phyloP scores from a whole-genome alignment of 1,140 invertebrate species.

The Calephelis nemesis region DNA sequence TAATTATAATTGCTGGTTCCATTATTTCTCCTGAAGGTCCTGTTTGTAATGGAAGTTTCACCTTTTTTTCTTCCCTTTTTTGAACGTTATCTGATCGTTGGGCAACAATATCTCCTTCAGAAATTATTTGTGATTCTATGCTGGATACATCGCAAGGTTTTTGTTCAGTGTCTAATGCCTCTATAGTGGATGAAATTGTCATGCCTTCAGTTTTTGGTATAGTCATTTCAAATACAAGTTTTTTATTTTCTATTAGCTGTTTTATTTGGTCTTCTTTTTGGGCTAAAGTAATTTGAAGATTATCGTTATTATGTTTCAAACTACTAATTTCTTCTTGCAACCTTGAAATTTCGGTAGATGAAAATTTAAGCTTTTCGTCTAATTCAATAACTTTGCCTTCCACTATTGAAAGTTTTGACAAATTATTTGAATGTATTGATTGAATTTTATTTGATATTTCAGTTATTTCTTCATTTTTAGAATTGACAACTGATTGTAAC shows the following conservation, averaged over 20 bases:
- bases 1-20: conserved; percentile 67
- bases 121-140: conserved; percentile 63
- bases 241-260: conserved; percentile 60
- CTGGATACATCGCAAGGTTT: conserved; percentile 43
- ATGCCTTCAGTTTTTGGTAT: conserved; percentile 74
- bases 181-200: conserved; percentile 70
- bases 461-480: conserved; percentile 58
- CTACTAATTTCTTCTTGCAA: conserved; percentile 38
- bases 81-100: conserved; percentile 10
- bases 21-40: conserved; percentile 27
- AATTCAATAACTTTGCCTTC: conserved; percentile 50
- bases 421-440: conserved; percentile 42
- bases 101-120: conserved; percentile 38
- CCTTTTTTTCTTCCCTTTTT: conserved; percentile 43
- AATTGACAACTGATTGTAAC: conserved; percentile 59
- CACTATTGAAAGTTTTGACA: conserved; percentile 40
- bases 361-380: conserved; percentile 36
- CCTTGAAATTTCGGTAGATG: conserved; percentile 35
- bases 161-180: conserved; percentile 49
- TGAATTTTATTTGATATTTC: conserved; percentile 53
- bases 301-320: conserved; percentile 45
- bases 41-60: conserved; percentile 26
- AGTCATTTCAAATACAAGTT: conserved; percentile 68
- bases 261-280: conserved; percentile 68
- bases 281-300: conserved; percentile 40